phyloP scores from a whole-genome alignment of 2,113 vertebrate genomes.

The Gulo gulo region DNA sequence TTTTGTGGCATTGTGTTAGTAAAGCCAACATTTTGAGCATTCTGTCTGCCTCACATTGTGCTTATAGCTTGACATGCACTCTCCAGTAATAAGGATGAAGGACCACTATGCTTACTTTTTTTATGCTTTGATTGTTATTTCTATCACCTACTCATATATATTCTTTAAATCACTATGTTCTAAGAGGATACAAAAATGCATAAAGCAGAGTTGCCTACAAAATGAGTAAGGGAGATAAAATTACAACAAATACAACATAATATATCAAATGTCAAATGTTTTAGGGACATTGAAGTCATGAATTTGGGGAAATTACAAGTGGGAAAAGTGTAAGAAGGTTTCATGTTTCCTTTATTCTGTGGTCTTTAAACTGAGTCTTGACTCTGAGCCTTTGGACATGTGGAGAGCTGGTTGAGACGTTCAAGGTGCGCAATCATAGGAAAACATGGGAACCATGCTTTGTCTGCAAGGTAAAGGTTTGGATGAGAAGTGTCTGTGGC shows the following conservation, averaged over 20 bases:
- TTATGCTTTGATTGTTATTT: neutral
- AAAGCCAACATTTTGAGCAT: neutral
- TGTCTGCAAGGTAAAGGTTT: neutral
- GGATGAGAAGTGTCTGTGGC: neutral
- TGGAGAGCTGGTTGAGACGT: neutral
- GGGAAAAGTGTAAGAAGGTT: neutral
- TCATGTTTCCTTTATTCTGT: neutral
- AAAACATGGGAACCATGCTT: neutral
- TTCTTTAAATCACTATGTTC: neutral
- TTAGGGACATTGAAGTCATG: neutral
- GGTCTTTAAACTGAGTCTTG: neutral
- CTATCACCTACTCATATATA: neutral
- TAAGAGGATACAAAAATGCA: neutral
- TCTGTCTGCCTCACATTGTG: neutral
- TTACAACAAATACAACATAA: neutral
- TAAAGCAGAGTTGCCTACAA: neutral
- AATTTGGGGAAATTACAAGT: conserved; percentile 15
- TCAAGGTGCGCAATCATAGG: neutral
- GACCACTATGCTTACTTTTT: neutral
- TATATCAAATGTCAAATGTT: conserved; percentile 1
- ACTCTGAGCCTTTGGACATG: neutral
- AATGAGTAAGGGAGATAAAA: neutral
- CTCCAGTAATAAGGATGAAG: neutral
- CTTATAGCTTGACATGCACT: neutral
- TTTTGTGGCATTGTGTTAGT: neutral